These are phyloP conservation scores for Pocillopora meandrina DNA, from an alignment of 92 coral and sea anemone genomes.

Conservation along the genomic window DNA sequence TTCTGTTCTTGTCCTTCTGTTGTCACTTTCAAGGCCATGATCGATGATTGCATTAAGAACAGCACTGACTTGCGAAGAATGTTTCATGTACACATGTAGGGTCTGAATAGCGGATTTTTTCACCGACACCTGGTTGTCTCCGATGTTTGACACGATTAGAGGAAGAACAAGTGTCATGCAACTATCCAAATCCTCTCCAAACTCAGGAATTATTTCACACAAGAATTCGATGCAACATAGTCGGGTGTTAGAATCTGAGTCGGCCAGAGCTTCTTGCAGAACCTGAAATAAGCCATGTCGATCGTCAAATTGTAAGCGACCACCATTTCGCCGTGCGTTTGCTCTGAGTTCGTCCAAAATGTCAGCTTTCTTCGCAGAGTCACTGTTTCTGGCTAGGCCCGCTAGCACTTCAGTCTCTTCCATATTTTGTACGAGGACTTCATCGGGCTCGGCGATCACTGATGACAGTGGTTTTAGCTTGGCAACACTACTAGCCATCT, in stretches of 20 bases:
- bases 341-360: slow-evolving; percentile 87
- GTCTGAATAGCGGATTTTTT: slow-evolving; percentile 98
- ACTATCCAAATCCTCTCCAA: slow-evolving; percentile 90
- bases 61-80: slow-evolving; percentile 84
- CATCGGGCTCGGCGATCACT: slow-evolving; percentile 98
- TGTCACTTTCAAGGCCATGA: slow-evolving; percentile 94
- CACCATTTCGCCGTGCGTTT: slow-evolving; percentile 96
- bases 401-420: slow-evolving; percentile 93
- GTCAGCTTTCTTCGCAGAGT: slow-evolving; percentile 84
- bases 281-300: slow-evolving; percentile 89
- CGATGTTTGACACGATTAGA: slow-evolving; percentile 91
- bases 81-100: slow-evolving; percentile 95
- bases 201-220: slow-evolving; percentile 92
- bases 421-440: slow-evolving; percentile 82
- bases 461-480: slow-evolving; percentile 92
- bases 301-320: slow-evolving; percentile 94
- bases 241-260: slow-evolving; percentile 83
- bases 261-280: slow-evolving; percentile 88
- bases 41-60: slow-evolving; percentile 92
- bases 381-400: slow-evolving; percentile 78
- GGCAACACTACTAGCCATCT: slow-evolving; percentile 97
- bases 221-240: slow-evolving; percentile 90
- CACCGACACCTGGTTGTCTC: slow-evolving; percentile 88
- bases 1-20: slow-evolving; percentile 89
- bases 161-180: slow-evolving; percentile 94